Evolutionary conservation across 2,888 invertebrate genomes (phyloP).

Genomic region (Brassicogethes aeneus): DNA sequence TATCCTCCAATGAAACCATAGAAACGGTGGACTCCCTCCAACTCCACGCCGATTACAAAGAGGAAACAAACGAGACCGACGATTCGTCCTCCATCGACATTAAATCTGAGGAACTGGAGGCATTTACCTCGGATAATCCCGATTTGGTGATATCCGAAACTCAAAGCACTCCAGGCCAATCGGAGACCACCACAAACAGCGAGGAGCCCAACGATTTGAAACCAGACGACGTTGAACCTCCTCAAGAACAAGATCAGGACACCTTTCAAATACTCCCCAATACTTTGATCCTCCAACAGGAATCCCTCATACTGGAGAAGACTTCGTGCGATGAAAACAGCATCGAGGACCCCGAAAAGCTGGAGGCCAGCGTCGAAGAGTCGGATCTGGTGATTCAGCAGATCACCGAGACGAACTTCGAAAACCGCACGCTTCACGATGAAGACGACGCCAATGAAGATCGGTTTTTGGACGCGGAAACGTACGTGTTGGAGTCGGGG

Average conservation of each 20-base stretch:
- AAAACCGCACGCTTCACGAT: conserved; percentile 31
- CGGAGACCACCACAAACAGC: conserved; percentile 16
- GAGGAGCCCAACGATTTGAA: conserved; percentile 12
- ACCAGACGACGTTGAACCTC: conserved; percentile 12
- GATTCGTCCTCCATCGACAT: conserved; percentile 20
- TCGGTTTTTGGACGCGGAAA: conserved; percentile 70
- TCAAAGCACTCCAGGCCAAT: neutral
- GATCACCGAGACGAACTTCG: conserved; percentile 25
- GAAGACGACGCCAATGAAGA: conserved; percentile 50
- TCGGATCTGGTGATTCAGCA: conserved; percentile 38
- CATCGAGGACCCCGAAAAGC: conserved; percentile 32
- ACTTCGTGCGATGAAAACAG: conserved; percentile 23
- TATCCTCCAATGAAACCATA: conserved; percentile 20
- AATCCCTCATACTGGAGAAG: conserved; percentile 25
- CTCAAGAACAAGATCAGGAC: conserved; percentile 20
- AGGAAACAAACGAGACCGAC: conserved; percentile 19
- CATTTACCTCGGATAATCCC: neutral
- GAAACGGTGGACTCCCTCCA: conserved; percentile 25
- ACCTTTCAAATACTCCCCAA: conserved; percentile 34
- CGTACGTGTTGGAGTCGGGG: conserved; percentile 62
- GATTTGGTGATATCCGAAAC: conserved; percentile 3
- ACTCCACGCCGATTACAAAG: conserved; percentile 23
- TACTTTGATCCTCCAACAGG: conserved; percentile 38
- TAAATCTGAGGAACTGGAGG: conserved; percentile 11
- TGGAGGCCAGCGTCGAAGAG: conserved; percentile 39